Conservation (phyloP, 2,113 vertebrate genomes). For the Microcebus lehilahytsara region DNA sequence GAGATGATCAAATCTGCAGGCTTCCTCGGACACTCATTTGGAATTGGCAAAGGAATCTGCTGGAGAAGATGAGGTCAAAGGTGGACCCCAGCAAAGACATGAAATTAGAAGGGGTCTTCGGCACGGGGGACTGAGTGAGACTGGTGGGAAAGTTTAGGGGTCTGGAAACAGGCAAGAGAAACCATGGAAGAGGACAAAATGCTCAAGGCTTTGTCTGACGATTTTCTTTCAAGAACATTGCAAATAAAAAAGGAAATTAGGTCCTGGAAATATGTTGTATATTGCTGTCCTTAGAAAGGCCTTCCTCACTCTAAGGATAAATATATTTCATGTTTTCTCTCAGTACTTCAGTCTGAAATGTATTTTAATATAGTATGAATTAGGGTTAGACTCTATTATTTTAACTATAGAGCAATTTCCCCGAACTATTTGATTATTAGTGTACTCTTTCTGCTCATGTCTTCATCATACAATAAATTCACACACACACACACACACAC, state of each 20-base stretch:
- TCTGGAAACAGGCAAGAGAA: background rate
- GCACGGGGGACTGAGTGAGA: background rate
- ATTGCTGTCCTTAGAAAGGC: background rate
- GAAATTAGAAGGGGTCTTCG: background rate
- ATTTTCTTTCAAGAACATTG: background rate
- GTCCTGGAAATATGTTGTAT: background rate
- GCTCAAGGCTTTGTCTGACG: background rate
- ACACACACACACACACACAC: too few species aligned
- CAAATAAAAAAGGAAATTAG: background rate
- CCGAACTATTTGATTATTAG: background rate
- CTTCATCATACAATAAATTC: background rate
- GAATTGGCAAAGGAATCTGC: background rate
- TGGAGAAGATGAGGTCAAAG: background rate
- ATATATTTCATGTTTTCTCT: background rate
- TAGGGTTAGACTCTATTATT: background rate
- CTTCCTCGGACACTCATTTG: background rate
- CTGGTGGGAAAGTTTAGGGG: fast-evolving
- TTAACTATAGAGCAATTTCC: background rate
- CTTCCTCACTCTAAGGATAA: background rate
- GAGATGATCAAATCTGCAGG: background rate
- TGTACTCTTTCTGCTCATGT: background rate
- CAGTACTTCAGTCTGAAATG: background rate
- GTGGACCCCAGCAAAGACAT: background rate
- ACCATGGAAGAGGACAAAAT: background rate
- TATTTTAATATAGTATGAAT: background rate